Evolutionary conservation across 2,797 vertebrate genomes (phyloP).

Genomic region (Pangasius mekongensis): DNA sequence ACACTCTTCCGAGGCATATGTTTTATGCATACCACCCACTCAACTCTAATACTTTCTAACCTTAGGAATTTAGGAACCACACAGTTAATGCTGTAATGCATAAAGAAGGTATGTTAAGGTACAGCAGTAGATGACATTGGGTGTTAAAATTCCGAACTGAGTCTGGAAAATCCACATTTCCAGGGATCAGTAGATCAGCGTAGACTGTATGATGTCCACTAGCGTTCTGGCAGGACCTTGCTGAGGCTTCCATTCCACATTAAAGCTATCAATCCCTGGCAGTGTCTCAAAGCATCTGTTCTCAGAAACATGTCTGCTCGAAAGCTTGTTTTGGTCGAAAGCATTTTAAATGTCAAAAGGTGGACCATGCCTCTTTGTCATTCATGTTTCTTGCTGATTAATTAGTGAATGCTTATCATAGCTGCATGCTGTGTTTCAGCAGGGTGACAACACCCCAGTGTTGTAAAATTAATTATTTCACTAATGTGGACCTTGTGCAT

Average conservation of each 20-base stretch:
- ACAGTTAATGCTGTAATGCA: conserved; percentile 44
- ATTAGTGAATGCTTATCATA: conserved; percentile 86
- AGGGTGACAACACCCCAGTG: conserved; percentile 80
- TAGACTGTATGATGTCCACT: conserved; percentile 23
- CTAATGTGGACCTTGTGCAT: conserved; percentile 78
- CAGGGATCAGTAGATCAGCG: conserved; percentile 6
- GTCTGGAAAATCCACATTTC: conserved; percentile 19
- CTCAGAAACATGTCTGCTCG: conserved; percentile 25
- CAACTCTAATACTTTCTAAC: conserved; percentile 58
- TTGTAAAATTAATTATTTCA: conserved; percentile 91
- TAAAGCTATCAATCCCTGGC: conserved; percentile 32
- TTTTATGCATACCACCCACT: conserved; percentile 69
- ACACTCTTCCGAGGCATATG: conserved; percentile 44
- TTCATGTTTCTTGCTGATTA: conserved; percentile 69
- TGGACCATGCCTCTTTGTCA: conserved; percentile 60
- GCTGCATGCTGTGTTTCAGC: conserved; percentile 67
- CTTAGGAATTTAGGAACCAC: conserved; percentile 51
- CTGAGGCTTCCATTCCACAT: conserved; percentile 40
- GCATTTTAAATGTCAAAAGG: conserved; percentile 73
- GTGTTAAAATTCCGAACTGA: conserved; percentile 24
- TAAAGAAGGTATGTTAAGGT: conserved; percentile 29
- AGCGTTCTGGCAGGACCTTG: conserved; percentile 10
- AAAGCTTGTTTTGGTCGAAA: conserved; percentile 56
- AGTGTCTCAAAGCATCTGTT: not conserved
- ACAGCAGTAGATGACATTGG: not conserved